Base-by-base conservation (phyloP, 2,888 invertebrate species). In the Griposia aprilina region DNA sequence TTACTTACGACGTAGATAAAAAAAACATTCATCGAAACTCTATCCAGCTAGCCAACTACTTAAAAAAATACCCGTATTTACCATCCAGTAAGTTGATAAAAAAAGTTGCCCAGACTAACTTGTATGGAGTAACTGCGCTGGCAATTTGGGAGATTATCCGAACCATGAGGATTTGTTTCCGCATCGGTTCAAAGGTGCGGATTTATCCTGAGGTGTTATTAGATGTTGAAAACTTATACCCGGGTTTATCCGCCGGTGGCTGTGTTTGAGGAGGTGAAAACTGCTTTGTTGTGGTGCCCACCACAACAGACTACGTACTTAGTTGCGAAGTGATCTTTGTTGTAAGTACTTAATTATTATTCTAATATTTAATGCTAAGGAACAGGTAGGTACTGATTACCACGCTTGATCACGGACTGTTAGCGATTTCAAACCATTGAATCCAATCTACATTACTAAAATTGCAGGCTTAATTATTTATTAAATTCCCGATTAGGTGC, bases 81-180 rank as follows among this genome's bases (percentile, higher is more conserved):
- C 17, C 6, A 15, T 41, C 23, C 20, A 15, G 5, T 36, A 50
- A 0, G 6, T 10, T 10, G 8, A 3, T n/a, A n/a, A 55, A 79
- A 79, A 26, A n/a, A 45, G 52, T 55, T 67, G 0, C 30, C 1
- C 23, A 50, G 30, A 69, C 69, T 69, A 70, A 45, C 23, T 36
- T 50, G 50, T 36, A 60, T 41, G 10, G n/a, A 50, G 41, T 48
- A 36, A 52, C 30, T 50, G 74, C 15, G 26, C 55, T 55, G 15
- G 50, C 48, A 60, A 73, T 80, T 77, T 62, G 20, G 3, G 74
- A 73, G 73, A 80, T 82, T 86, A 86, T 68, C 80, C 73, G n/a
- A 41, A 45, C 63, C 60, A 62, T 76, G 26, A 63, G 65, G 70
- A 65, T 75, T 80, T 82, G 73, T 73, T 65, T 36, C 41, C 74